Percentiles rank a stretch among this genome's conserved stretches.
phyloP scores from a whole-genome alignment of 2,888 invertebrate genomes.

The Trissolcus brochymenae region DNA sequence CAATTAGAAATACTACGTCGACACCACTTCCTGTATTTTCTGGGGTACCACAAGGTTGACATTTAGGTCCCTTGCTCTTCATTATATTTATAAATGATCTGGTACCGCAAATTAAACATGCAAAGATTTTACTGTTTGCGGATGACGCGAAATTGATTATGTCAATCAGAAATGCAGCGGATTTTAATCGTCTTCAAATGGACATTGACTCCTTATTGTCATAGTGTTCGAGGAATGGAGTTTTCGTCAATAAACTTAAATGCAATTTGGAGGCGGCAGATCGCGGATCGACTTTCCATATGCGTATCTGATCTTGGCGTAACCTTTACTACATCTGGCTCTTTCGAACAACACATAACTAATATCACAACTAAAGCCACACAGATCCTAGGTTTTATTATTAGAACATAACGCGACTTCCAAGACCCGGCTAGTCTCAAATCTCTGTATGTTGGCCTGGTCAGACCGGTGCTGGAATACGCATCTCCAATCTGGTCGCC shows the following conservation, averaged over 20 bases:
- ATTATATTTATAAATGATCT: background rate
- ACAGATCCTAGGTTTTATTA: background rate
- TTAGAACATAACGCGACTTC: background rate
- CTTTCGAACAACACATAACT: background rate
- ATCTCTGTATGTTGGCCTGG: background rate
- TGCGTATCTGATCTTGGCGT: background rate
- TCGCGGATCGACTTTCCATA: background rate
- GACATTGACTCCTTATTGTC: too few species aligned
- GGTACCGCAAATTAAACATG: background rate
- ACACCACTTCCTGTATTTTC: background rate
- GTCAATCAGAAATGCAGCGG: background rate
- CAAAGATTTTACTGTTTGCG: background rate
- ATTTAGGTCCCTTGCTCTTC: conserved; percentile 1
- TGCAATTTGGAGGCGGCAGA: background rate
- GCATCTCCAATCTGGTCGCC: background rate
- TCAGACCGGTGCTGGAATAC: background rate
- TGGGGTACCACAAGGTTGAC: conserved; percentile 5
- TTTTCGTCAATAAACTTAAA: too few species aligned
- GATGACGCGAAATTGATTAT: background rate
- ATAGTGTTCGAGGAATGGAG: too few species aligned
- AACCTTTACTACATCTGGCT: background rate
- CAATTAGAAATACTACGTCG: background rate
- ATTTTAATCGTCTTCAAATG: background rate
- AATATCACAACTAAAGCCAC: background rate
- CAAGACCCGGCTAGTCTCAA: background rate